Conservation (phyloP, 2,797 vertebrate species). For the Alosa sapidissima region DNA sequence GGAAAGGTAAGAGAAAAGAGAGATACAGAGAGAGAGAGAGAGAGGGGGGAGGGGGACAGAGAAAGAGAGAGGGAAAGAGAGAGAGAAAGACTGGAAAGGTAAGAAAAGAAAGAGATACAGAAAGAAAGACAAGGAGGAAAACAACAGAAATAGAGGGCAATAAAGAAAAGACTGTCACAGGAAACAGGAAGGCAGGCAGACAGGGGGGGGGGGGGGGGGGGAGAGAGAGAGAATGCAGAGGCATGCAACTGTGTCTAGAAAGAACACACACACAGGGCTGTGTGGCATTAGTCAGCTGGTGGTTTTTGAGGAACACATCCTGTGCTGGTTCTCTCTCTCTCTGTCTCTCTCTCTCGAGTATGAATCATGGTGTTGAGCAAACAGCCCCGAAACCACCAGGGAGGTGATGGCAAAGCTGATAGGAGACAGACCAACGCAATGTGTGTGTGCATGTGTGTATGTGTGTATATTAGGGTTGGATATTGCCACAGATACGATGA, state of each 20-base stretch:
- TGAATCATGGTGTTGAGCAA: constrained; percentile 47
- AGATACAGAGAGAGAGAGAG: too few species aligned
- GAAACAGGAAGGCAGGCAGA: not conserved
- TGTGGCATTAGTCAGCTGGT: constrained; percentile 41
- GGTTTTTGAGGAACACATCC: constrained; percentile 43
- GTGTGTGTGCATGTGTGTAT: not conserved
- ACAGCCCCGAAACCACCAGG: constrained; percentile 25
- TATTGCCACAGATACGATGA: not conserved
- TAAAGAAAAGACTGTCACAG: not conserved
- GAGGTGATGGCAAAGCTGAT: constrained; percentile 20
- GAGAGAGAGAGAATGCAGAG: not conserved
- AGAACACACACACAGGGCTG: not conserved
- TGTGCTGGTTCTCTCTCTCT: not conserved
- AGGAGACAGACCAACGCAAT: not conserved
- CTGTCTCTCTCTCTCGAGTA: not conserved
- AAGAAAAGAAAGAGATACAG: not conserved
- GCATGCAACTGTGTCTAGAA: not conserved
- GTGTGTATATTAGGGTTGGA: not conserved
- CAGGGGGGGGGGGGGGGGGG: not conserved
- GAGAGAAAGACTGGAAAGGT: not conserved
- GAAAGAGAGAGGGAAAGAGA: not conserved
- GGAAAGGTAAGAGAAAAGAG: not conserved
- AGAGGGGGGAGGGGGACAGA: not conserved
- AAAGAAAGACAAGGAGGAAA: not conserved
- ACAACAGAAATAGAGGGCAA: not conserved